Base-by-base conservation (phyloP, 2,797 vertebrate genomes). In the Erethizon dorsatum region DNA sequence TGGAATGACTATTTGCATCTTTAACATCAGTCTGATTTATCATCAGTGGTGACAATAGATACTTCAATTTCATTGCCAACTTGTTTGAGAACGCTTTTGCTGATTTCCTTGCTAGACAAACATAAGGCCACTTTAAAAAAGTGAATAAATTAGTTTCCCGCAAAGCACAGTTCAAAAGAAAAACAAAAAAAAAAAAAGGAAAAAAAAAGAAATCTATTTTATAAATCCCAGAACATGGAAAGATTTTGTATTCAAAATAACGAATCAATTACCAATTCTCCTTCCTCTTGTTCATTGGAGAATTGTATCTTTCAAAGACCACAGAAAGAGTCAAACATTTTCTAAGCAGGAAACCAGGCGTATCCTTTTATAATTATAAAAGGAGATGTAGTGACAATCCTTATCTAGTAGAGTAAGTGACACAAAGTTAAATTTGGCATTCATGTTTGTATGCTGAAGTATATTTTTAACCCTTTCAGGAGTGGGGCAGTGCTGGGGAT, bases 41-140 rank as follows among this genome's bases (percentile, higher is more conserved):
- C 97, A 97, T 93, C 93, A 97, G 82, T 78, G 92, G 67, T 96
- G 87, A 98, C 18, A 65, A 91, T 56, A 96, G 91, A 96, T 75
- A 97, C 77, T 97, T 90, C 85, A 96, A 91, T 97, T 96, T 94
- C 97, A 97, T 54, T 96, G 89, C 83, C 89, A 80, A 88, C 54
- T 91, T 97, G 79, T 94, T 94, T 73, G 63, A 97, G 97, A 97
- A 96, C 90, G 15, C 95, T 97, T 97, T 97, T 96, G 90, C 84
- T 94, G 96, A 98, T 96, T 97, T 97, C 79, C 94, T 98, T 96
- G 92, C 83, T 95, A 97, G 95, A 95, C 94, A 96, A 98, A 95
- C 90, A 92, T 90, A 97, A 97, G 85, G 54, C 88, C 90, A 97
- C 96, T 97, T 97, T 95, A 84, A 50, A 50, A 94, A 93, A 95